phyloP scores from a whole-genome alignment of 2,888 invertebrate genomes.

The Dorcus parallelipipedus region DNA sequence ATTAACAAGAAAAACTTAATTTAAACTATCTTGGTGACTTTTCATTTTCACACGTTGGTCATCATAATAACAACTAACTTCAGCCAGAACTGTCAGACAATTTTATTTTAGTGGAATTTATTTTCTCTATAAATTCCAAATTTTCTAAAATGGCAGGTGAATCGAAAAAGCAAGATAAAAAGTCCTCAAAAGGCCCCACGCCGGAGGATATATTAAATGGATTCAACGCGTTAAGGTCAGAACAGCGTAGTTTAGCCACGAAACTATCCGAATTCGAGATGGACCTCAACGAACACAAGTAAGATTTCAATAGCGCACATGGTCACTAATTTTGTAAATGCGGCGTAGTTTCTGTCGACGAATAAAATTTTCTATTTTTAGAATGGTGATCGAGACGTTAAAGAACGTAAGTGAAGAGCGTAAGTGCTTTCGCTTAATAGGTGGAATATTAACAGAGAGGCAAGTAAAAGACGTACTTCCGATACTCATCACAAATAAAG shows the following conservation, averaged over 20 bases:
- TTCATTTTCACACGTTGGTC: too few species aligned
- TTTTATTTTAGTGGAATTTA: neutral
- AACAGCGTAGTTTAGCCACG: conserved; percentile 80
- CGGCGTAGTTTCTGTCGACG: neutral
- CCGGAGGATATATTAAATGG: conserved; percentile 82
- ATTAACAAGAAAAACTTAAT: too few species aligned
- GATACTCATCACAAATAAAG: conserved; percentile 73
- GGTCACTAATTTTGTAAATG: neutral
- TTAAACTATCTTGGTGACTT: too few species aligned
- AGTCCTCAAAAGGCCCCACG: conserved; percentile 52
- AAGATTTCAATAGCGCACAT: conserved; percentile 36
- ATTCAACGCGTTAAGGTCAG: conserved; percentile 82
- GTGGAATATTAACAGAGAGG: conserved; percentile 89
- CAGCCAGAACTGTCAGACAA: neutral
- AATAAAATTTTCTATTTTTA: conserved; percentile 46
- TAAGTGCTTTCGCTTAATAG: conserved; percentile 90
- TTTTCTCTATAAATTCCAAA: neutral
- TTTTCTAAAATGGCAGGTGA: conserved; percentile 44
- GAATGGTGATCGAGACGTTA: conserved; percentile 91
- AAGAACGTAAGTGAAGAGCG: conserved; percentile 78
- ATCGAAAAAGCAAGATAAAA: conserved; percentile 41
- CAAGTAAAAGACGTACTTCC: conserved; percentile 90
- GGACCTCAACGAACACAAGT: conserved; percentile 97
- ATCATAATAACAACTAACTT: neutral
- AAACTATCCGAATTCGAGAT: conserved; percentile 91